Evolutionary conservation across 2,888 invertebrate genomes (phyloP), one percentile per base, ranked within the genome.

Genomic region (Rutpela maculata): DNA sequence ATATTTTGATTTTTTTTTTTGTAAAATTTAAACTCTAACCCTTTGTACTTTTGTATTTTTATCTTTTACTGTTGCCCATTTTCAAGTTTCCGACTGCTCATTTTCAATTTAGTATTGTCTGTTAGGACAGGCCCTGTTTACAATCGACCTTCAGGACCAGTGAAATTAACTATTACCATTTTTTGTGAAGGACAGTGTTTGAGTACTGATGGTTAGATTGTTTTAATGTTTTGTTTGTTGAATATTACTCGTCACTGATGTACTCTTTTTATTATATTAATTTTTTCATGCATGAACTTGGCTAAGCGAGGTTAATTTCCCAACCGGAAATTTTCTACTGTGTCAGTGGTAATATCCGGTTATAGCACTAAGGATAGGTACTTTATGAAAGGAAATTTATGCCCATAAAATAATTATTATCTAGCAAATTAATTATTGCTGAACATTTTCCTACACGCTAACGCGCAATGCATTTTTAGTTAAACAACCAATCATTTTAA

Each of bases 281-380:
- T 65, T 65, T 65, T 65, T 63, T 35, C 17, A 17, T 65, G 63
- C 63, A 18, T 18, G 63, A 38, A 65, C 26, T 38, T 31, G n/a
- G 43, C 38, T 11, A 38, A 35, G 38, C 18, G 18, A 38, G 10
- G 63, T 65, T 65, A 65, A 65, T 65, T 38, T 38, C 63, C 63
- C 38, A 65, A 38, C 63, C 63, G 63, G 63, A 65, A 38, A 65
- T 38, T 65, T 65, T 65, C 38, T 38, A 65, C 63, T 38, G 38
- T 65, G 63, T 65, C 38, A 22, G 63, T 38, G 63, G 38, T 65
- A 38, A 65, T n/a, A 65, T 65, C 63, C 63, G 63, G 63, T 65
- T 17, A 17, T 11, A 18, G 38, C n/a, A 38, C 18, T 38, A 38
- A 38, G 38, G 35, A 38, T 38, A 9, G 26, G 63, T 35, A 17